Percentiles rank a stretch among this genome's conserved stretches.
These are phyloP conservation scores for Nothoprocta perdicaria DNA, from an alignment of 2,113 vertebrate species.

Conservation along the genomic window DNA sequence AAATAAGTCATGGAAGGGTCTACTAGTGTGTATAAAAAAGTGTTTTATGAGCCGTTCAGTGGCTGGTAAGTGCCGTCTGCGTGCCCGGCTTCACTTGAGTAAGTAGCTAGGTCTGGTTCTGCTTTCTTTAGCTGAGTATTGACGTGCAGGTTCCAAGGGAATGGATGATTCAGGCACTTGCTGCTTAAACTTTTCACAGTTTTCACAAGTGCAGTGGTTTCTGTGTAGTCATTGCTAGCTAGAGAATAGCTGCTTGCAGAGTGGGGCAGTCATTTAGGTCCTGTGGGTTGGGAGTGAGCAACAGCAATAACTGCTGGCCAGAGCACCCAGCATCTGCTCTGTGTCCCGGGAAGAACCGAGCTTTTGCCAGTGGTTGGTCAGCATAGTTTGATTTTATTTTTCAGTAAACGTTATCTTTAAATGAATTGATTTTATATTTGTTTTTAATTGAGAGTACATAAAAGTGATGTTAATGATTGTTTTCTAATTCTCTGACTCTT, in stretches of 20 bases:
- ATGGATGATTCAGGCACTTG: not conserved
- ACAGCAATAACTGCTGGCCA: not conserved
- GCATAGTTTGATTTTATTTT: slow-evolving; percentile 19
- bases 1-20: not conserved
- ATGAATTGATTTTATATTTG: not conserved
- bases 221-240: not conserved
- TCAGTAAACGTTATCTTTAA: not conserved
- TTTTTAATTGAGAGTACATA: not conserved
- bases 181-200: not conserved
- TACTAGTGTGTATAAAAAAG: not conserved
- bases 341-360: not conserved
- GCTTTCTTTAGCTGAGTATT: not conserved
- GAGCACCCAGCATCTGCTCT: not conserved
- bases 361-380: not conserved
- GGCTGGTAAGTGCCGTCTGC: not conserved
- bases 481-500: not conserved
- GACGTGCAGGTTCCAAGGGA: not conserved
- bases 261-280: not conserved
- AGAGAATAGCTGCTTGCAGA: not conserved
- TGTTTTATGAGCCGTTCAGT: not conserved
- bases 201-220: not conserved
- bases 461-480: not conserved
- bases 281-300: not conserved
- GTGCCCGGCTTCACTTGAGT: not conserved
- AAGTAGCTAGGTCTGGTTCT: not conserved